These are phyloP conservation scores for Centruroides sculpturatus DNA, from an alignment of 1,140 invertebrate genomes.

Conservation along the genomic window DNA sequence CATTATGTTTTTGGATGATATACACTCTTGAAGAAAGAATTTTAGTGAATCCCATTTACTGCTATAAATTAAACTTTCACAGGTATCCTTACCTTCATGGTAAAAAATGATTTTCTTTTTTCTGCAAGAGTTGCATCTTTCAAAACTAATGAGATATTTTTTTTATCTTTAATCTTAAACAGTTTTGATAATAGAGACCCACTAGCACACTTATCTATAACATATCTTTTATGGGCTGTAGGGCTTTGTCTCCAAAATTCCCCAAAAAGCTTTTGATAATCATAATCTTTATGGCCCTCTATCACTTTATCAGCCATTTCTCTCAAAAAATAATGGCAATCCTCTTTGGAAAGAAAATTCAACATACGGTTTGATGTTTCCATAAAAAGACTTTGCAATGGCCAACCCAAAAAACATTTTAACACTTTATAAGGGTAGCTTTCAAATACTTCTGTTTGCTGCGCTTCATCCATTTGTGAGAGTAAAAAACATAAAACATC, in stretches of 20 bases:
- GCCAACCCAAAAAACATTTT: too few relatives aligned
- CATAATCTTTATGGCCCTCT: too few relatives aligned
- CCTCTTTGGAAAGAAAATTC: too few relatives aligned
- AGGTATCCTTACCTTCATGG: neutral
- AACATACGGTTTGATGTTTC: too few relatives aligned
- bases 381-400: too few relatives aligned
- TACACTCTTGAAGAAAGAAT: conserved; percentile 5
- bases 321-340: too few relatives aligned
- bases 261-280: conserved; percentile 11
- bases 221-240: conserved; percentile 1
- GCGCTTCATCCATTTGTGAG: too few relatives aligned
- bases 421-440: too few relatives aligned
- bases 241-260: conserved; percentile 9
- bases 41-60: neutral
- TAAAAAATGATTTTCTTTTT: conserved; percentile 4
- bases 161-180: conserved; percentile 1
- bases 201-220: conserved; percentile 5
- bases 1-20: neutral
- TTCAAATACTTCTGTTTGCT: too few relatives aligned
- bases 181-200: neutral
- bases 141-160: conserved; percentile 2
- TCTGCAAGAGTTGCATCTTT: conserved; percentile 3
- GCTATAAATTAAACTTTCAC: neutral
- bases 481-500: too few relatives aligned
- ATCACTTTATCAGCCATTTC: too few relatives aligned